Percentiles rank a stretch among this genome's conserved stretches.
These are phyloP conservation scores for Protophormia terraenovae DNA, from an alignment of 2,888 invertebrate genomes.

Conservation along the genomic window DNA sequence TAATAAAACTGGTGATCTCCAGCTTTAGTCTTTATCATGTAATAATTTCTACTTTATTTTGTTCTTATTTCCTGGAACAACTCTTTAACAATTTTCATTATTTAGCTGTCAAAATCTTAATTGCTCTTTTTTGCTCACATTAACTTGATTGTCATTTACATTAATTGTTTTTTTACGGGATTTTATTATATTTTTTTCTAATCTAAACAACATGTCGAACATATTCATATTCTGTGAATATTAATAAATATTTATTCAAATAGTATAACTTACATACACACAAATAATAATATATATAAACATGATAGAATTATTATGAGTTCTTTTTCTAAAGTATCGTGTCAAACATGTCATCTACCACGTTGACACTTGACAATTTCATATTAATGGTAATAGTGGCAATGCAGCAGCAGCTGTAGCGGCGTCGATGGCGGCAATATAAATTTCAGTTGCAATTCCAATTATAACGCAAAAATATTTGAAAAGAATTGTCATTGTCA, in stretches of 20 bases:
- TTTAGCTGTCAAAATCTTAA: constrained; percentile 27
- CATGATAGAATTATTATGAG: constrained; percentile 62
- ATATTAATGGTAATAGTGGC: constrained; percentile 56
- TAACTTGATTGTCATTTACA: constrained; percentile 51
- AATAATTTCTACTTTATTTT: too few species aligned
- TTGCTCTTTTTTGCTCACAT: constrained; percentile 9
- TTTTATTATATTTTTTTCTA: constrained; percentile 11
- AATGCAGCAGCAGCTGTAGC: constrained; percentile 30
- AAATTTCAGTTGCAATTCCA: constrained; percentile 48
- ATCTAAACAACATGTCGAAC: constrained; percentile 47
- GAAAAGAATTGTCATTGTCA: constrained; percentile 66
- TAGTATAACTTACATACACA: constrained; percentile 32
- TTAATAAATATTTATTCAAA: constrained; percentile 40
- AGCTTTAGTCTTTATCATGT: neutral
- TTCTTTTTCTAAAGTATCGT: constrained; percentile 64
- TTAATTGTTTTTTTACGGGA: constrained; percentile 15
- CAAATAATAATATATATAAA: constrained; percentile 33
- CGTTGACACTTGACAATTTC: constrained; percentile 65
- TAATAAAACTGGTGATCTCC: neutral
- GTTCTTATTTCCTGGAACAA: neutral
- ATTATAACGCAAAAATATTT: constrained; percentile 42
- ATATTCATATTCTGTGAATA: constrained; percentile 42
- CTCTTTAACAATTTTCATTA: neutral
- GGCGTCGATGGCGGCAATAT: neutral
- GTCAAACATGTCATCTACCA: constrained; percentile 67